Evolutionary conservation across 2,113 vertebrate species (phyloP).

Genomic region (Oncorhynchus masou): DNA sequence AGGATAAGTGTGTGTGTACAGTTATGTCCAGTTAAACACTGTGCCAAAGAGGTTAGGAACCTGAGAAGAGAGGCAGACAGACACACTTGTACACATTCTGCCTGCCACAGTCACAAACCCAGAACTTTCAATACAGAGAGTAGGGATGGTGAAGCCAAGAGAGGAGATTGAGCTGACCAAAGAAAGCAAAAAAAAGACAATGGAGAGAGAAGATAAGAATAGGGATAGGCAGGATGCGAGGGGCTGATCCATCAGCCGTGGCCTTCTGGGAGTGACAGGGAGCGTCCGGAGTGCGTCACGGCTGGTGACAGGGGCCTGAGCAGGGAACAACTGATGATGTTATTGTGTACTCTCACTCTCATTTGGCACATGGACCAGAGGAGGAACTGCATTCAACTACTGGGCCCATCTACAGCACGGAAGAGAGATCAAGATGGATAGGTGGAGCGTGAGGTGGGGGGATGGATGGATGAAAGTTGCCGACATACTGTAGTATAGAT

Average conservation of each 20-base stretch:
- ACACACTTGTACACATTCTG: neutral
- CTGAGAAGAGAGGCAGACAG: too few species aligned
- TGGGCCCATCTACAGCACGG: too few species aligned
- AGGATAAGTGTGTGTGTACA: neutral
- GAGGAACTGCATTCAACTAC: too few species aligned
- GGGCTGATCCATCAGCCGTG: slow-evolving; percentile 30
- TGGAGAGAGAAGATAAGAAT: neutral
- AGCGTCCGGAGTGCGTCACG: neutral
- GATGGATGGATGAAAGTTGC: too few species aligned
- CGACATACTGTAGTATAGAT: too few species aligned
- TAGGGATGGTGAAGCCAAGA: neutral
- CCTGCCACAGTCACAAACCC: neutral
- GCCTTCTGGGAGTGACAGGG: slow-evolving; percentile 10
- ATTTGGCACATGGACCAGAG: neutral
- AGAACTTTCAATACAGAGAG: neutral
- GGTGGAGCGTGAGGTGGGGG: too few species aligned
- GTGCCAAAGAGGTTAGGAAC: too few species aligned
- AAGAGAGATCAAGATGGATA: too few species aligned
- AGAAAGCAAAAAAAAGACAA: neutral
- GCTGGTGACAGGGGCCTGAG: neutral
- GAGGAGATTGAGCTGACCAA: neutral
- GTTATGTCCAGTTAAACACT: too few species aligned
- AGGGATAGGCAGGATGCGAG: neutral
- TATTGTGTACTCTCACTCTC: neutral
- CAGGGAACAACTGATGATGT: neutral